Evolutionary conservation across 2,797 vertebrate species (phyloP), one percentile per base, ranked within the genome.

Genomic region (Podarcis siculus): DNA sequence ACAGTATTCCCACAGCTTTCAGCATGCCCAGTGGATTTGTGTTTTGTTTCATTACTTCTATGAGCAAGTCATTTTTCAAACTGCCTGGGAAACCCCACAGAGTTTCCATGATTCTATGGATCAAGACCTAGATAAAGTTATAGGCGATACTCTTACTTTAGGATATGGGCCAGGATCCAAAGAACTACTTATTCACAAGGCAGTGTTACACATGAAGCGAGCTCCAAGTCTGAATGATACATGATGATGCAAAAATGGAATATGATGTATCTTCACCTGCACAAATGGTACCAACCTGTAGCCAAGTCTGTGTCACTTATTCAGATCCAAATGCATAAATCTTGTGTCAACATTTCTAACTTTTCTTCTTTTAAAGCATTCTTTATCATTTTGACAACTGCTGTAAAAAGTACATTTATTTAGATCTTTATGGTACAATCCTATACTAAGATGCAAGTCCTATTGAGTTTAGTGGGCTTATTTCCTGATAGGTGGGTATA

Each of bases 31-130:
- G 21, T 75, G 15, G 35, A 64, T 12, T 81, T 81, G 49, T 55
- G 49, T 73, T 58, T 71, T 37, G 32, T 66, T 27, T 30, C 3
- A 32, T 73, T 19, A 13, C 13, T 58, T 73, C 39, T 13, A 19
- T 30, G 3, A 30, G 17, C 8, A 32, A 23, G 37, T 21, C 21
- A 27, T 64, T 73, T 66, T 42, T 85, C 23, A 82, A 79, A 86
- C 39, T 55, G n/a, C 42, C 49, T 82, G 5, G 66, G 35, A 67
- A 30, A 23, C 30, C 39, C 30, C 39, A 23, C 55, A 30, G 25
- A 78, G n/a, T 87, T 87, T 82, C 79, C n/a, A 61, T 32, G n/a
- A 30, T n/a, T 87, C 17, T 64, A 64, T 21, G 21, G 58, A 39
- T 66, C n/a, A 72, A 27, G 66, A 1, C 32, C 27, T 72, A 30